Evolutionary conservation across 2,888 invertebrate species (phyloP).

Genomic region (Pecten maximus): DNA sequence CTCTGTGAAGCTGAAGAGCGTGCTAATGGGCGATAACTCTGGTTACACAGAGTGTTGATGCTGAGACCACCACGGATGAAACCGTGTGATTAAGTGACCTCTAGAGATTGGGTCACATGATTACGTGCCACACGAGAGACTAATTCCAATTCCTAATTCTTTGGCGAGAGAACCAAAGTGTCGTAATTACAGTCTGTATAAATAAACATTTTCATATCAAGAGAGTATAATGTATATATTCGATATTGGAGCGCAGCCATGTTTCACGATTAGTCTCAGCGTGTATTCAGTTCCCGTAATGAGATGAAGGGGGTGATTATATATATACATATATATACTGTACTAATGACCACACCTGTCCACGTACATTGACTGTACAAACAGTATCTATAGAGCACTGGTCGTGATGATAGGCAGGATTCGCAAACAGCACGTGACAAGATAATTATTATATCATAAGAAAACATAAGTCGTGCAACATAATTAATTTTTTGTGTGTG

Average conservation of each 20-base stretch:
- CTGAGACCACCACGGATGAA: conserved; percentile 1
- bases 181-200: not conserved
- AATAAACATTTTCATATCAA: not conserved
- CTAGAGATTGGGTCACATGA: not conserved
- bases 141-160: not conserved
- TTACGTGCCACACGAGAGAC: not conserved
- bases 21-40: not conserved
- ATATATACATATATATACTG: too few relatives aligned
- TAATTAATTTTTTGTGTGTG: too few relatives aligned
- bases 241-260: not conserved
- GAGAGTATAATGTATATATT: not conserved
- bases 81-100: not conserved
- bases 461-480: too few relatives aligned
- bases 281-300: not conserved
- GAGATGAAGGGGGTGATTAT: not conserved
- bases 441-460: not conserved
- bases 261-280: not conserved
- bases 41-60: not conserved
- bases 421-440: not conserved
- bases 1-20: not conserved
- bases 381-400: not conserved
- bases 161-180: not conserved
- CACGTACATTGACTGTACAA: not conserved
- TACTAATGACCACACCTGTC: conserved; percentile 3
- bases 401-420: not conserved